Evolutionary conservation across 2,888 invertebrate genomes (phyloP), one percentile per base, ranked within the genome.

Genomic region (Idaea biselata): DNA sequence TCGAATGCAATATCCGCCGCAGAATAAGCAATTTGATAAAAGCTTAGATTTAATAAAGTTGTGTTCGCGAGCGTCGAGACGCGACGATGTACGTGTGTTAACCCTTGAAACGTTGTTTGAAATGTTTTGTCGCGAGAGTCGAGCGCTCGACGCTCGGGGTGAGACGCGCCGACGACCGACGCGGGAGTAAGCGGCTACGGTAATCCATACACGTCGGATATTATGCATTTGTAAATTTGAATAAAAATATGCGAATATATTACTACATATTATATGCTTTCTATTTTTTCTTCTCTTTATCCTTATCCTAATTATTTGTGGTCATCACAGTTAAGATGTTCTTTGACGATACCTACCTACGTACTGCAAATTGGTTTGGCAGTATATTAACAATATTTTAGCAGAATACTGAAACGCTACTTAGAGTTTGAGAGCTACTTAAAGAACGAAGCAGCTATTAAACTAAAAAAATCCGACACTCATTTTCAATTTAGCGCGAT

Each of bases 21-120:
- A 44, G 44, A 44, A 62, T 57, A 61, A 55, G 60, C 56, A 44
- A 58, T 60, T 33, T 59, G 60, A 60, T 17, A 61, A 66, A 64
- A 68, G 62, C 63, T 16, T 61, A 64, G 61, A 58, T 62, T 65
- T 66, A 60, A 67, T 67, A 65, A 68, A 68, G 61, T 25, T 14
- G 44, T 11, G 14, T 44, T 44, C 44, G 14, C 44, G 44, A 32
- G 63, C 59, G 63, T 68, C 65, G 32, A 44, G 17, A 68, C 68
- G 66, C 44, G 68, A 54, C 63, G 69, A 64, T 67, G 66, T 64
- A 73, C 74, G 74, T 76, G 73, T 76, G 78, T 83, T 81, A 79
- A 78, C 79, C 82, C 82, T 82, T 80, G 83, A 82, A 86, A 82
- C 79, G 75, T 78, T 78, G 75, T 25, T 25, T 25, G 73, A 79